Conservation (phyloP, 2,888 invertebrate genomes). For the Himalopsyche kuldschensis region DNA sequence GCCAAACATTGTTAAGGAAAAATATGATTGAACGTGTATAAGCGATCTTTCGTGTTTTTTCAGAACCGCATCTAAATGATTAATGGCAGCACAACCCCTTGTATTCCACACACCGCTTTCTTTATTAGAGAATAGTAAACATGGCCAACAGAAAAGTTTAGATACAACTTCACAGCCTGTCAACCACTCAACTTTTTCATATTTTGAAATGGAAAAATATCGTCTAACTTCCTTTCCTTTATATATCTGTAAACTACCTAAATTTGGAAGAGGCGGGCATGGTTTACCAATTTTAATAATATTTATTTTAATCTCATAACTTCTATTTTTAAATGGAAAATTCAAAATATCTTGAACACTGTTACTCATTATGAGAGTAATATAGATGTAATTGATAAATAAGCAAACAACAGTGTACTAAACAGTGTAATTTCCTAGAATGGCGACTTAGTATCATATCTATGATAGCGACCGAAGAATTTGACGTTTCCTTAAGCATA, state of each 20-base stretch:
- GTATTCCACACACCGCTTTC: neutral
- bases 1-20: neutral
- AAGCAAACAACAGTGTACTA: no score
- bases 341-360: neutral
- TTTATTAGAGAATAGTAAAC: neutral
- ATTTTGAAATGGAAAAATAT: neutral
- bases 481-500: no score
- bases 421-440: no score
- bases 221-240: neutral
- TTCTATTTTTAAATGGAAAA: neutral
- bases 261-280: neutral
- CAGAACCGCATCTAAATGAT: neutral
- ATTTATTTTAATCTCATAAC: neutral
- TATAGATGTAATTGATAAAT: no score
- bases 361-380: no score
- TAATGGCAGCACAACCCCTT: neutral
- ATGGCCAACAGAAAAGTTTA: neutral
- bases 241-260: neutral
- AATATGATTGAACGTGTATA: neutral
- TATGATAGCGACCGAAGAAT: no score
- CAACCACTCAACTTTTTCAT: neutral
- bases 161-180: neutral
- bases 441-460: no score
- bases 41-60: neutral
- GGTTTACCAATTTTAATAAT: neutral